Base-by-base conservation (phyloP, 1,140 invertebrate species). In the Bicyclus anynana region DNA sequence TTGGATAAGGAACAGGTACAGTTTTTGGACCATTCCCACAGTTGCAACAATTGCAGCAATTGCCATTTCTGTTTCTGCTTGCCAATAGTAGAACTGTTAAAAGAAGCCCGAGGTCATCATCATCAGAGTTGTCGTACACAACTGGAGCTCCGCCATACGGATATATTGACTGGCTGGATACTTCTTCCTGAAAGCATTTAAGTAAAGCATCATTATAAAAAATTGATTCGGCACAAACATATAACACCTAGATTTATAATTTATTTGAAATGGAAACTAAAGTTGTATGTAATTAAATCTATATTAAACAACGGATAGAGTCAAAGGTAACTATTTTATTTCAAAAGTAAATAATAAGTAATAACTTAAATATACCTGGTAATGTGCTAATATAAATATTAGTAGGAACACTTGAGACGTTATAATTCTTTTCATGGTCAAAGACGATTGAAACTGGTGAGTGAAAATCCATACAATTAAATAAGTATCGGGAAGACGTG, bases 21-120 rank as follows among this genome's bases (percentile, higher is more conserved):
- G 50, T 68, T 18, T 61, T 64, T 27, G 56, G 9, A 9, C 44
- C 61, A 14, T 61, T 57, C 6, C 62, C 26, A 42, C 62, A 60
- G 53, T 59, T 69, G 48, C 67, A 69, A 38, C 68, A 69, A n/a
- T 69, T 64, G 49, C 68, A 65, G 48, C 59, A 54, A 42, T 66
- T 63, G 13, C 61, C 37, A 33, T 65, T 60, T 46, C 59, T 59
- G 40, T 77, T 74, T 59, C 67, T 73, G 3, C 67, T 54, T 12
- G 77, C 67, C 21, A 80, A 56, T 9, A 84, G 62, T 20, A 81
- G 40, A 2, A 78, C 53, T 5, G 78, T 67, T 9, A 84, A 54
- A 17, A 81, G 57, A 5, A 84, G 53, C 0, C 76, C 77, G 7
- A 80, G 49, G 40, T 80, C 77, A 13, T 79, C 76, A 21, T 80